These are phyloP conservation scores for Alosa alosa DNA, from an alignment of 2,113 vertebrate genomes.

Conservation along the genomic window DNA sequence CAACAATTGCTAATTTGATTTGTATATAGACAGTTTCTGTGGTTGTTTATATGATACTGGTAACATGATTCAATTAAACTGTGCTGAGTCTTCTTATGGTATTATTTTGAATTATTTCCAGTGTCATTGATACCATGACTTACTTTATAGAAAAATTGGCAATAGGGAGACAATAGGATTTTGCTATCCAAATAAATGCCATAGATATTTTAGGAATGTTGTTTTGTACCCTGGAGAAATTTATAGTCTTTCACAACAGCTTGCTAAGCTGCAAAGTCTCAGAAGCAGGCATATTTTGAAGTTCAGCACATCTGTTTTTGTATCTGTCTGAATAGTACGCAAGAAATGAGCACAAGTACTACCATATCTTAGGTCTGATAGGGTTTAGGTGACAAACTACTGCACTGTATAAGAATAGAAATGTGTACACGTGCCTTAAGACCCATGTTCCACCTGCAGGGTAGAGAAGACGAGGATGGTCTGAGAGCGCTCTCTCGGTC, in stretches of 20 bases:
- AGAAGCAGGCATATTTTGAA: background rate
- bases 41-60: background rate
- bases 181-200: background rate
- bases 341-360: background rate
- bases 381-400: background rate
- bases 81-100: background rate
- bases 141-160: background rate
- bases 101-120: background rate
- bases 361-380: background rate
- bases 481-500: slow-evolving; percentile 82
- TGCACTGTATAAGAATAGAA: background rate
- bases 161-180: background rate
- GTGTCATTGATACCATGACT: background rate
- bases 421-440: background rate
- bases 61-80: background rate
- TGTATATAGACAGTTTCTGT: background rate
- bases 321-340: background rate
- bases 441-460: slow-evolving; percentile 57
- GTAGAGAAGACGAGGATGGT: slow-evolving; percentile 76
- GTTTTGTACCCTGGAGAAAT: background rate
- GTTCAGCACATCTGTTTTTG: background rate
- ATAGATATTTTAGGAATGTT: background rate
- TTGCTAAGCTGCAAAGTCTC: background rate
- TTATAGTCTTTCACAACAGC: background rate
- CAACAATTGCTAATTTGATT: background rate